These are phyloP conservation scores for Lutjanus argentimaculatus DNA, from an alignment of 2,797 vertebrate species.

Conservation along the genomic window DNA sequence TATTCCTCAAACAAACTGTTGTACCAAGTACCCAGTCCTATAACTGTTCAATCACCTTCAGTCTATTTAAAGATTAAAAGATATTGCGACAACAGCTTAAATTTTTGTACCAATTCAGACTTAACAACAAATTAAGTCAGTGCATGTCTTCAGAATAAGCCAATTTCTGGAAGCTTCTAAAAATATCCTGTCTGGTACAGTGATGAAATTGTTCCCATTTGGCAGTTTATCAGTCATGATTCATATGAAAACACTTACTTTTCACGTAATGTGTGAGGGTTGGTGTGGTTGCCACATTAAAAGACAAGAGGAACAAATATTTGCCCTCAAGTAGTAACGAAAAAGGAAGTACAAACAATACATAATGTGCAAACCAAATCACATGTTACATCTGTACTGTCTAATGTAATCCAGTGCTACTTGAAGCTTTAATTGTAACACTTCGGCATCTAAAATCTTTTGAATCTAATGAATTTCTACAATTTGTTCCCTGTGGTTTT, in stretches of 20 bases:
- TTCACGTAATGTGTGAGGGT: not conserved
- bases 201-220: not conserved
- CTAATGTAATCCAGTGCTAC: too few species aligned
- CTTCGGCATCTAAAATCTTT: too few species aligned
- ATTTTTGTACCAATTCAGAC: too few species aligned
- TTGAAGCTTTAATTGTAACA: too few species aligned
- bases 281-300: not conserved
- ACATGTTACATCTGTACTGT: not conserved
- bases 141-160: not conserved
- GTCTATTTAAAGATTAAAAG: too few species aligned
- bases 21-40: not conserved
- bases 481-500: too few species aligned
- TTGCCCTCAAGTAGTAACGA: not conserved
- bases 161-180: not conserved
- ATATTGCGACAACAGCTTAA: too few species aligned
- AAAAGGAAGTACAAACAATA: not conserved
- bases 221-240: not conserved
- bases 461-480: too few species aligned
- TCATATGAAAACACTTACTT: not conserved
- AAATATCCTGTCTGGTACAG: not conserved
- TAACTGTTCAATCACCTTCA: not conserved
- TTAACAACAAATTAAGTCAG: too few species aligned
- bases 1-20: not conserved
- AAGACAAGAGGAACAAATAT: constrained; percentile 10
- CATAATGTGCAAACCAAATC: not conserved